phyloP scores from a whole-genome alignment of 2,888 invertebrate genomes.

The Diachrysia chrysitis region DNA sequence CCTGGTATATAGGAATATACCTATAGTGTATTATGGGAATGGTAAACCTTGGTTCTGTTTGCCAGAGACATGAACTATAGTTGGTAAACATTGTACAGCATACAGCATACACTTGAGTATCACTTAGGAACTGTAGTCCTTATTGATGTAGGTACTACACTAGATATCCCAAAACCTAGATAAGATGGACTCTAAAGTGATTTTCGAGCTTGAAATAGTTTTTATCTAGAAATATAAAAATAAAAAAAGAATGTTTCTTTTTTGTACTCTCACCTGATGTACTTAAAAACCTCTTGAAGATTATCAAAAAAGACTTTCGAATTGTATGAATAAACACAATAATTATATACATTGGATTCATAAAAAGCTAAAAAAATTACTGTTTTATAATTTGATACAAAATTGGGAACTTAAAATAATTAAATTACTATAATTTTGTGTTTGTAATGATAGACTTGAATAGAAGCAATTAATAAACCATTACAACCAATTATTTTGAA shows the following conservation, averaged over 20 bases:
- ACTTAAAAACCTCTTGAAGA: too few species aligned
- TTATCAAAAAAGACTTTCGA: too few species aligned
- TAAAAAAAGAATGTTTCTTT: too few species aligned
- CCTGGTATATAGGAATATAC: slow-evolving; percentile 4
- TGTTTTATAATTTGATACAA: not conserved
- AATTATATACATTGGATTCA: too few species aligned
- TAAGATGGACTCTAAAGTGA: too few species aligned
- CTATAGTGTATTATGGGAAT: slow-evolving; percentile 1
- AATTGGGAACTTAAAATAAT: not conserved
- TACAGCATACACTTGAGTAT: slow-evolving; percentile 10
- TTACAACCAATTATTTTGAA: slow-evolving; percentile 37
- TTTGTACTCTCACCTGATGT: too few species aligned
- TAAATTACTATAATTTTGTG: slow-evolving; percentile 27
- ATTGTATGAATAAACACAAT: too few species aligned
- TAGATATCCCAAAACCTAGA: not conserved
- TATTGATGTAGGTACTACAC: not conserved
- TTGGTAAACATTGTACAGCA: not conserved
- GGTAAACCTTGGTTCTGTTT: slow-evolving; percentile 29
- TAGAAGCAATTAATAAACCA: slow-evolving; percentile 50
- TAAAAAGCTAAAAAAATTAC: not conserved
- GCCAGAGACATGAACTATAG: slow-evolving; percentile 31
- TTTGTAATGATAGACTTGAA: slow-evolving; percentile 20
- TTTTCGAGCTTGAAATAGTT: not conserved
- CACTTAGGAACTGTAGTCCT: not conserved
- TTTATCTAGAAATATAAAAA: too few species aligned